Conservation (phyloP, 2,797 vertebrate species). For the Tokudaia tokunoshimensis region DNA sequence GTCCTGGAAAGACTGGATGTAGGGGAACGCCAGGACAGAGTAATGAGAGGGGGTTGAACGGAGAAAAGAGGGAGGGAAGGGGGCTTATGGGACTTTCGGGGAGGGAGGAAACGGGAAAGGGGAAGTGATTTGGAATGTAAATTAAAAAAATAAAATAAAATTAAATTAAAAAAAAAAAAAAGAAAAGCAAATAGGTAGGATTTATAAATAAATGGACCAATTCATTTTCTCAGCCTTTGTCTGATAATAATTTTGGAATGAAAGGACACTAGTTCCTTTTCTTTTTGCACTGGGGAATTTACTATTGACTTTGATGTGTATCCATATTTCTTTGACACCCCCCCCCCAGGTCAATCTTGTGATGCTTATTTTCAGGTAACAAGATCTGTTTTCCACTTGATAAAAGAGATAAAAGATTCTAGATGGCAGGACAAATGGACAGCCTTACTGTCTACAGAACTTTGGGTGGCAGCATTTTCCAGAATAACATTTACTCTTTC, state of each 20-base stretch:
- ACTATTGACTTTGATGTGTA: neutral
- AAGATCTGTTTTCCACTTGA: slow-evolving; percentile 43
- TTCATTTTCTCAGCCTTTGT: slow-evolving; percentile 25
- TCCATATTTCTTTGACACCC: neutral
- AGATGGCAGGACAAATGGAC: neutral
- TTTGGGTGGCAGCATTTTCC: neutral
- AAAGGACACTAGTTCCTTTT: neutral
- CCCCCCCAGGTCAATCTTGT: neutral
- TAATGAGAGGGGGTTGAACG: too few species aligned
- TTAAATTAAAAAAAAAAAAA: too few species aligned
- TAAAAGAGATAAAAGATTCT: slow-evolving; percentile 17
- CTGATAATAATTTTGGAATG: slow-evolving; percentile 51
- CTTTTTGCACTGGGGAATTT: slow-evolving; percentile 27
- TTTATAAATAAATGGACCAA: neutral
- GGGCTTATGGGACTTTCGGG: too few species aligned
- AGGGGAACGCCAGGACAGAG: too few species aligned
- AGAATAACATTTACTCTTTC: slow-evolving; percentile 53
- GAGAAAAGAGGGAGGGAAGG: too few species aligned
- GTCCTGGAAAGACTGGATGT: too few species aligned
- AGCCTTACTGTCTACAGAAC: neutral
- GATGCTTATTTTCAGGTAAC: neutral
- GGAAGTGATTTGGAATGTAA: too few species aligned
- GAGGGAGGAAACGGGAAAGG: too few species aligned
- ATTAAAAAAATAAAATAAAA: too few species aligned
- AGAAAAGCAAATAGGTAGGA: neutral